Evolutionary conservation across 2,797 vertebrate species (phyloP).

Genomic region (Paratrypauchen microcephalus): DNA sequence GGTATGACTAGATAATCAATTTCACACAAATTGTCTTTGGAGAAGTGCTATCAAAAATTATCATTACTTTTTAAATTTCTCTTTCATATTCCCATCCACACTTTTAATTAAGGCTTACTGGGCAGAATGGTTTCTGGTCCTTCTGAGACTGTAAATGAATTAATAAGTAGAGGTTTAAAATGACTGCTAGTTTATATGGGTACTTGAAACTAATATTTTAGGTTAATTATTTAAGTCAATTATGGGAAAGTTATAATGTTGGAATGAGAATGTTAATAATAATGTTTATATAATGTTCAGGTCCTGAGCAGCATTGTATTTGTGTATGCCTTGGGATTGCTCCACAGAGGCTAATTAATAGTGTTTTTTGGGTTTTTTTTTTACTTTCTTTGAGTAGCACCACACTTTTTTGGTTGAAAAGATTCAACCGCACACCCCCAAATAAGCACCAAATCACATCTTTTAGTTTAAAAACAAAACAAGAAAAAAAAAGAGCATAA

Average conservation of each 20-base stretch:
- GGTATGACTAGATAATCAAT: neutral
- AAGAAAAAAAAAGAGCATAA: no score
- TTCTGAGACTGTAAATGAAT: constrained; percentile 1
- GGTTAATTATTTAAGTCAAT: neutral
- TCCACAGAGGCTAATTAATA: neutral
- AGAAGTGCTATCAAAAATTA: constrained; percentile 4
- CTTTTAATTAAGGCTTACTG: neutral
- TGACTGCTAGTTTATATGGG: constrained; percentile 24
- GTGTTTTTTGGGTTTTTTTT: no score
- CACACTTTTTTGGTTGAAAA: no score
- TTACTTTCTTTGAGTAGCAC: no score
- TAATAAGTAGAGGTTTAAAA: constrained; percentile 1
- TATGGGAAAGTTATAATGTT: neutral
- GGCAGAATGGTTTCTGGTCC: neutral
- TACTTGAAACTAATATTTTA: constrained; percentile 1
- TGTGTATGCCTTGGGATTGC: neutral
- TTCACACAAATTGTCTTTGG: constrained; percentile 5
- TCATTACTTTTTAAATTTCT: neutral
- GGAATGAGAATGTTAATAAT: neutral
- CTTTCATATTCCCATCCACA: neutral
- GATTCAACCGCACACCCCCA: no score
- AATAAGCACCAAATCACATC: no score
- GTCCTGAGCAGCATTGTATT: neutral
- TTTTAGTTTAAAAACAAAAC: no score
- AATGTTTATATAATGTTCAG: neutral